phyloP scores from a whole-genome alignment of 2,797 vertebrate species.

The Clamator glandarius region DNA sequence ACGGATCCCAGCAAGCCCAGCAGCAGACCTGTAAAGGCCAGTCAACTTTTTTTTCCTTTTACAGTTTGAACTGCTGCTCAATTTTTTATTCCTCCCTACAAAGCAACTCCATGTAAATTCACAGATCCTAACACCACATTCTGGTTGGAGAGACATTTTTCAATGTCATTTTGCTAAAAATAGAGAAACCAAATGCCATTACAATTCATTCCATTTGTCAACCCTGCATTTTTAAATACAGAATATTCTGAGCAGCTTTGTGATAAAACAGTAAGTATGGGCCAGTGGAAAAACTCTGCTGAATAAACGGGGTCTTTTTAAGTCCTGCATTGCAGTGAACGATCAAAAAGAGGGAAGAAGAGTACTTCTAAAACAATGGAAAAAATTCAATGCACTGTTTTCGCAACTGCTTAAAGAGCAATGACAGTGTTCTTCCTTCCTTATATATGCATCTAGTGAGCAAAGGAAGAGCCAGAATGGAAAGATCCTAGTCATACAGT shows the following conservation, averaged over 20 bases:
- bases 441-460: background rate
- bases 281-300: background rate
- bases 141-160: background rate
- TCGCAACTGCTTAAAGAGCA: background rate
- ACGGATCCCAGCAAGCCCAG: background rate
- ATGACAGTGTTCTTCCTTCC: slow-evolving; percentile 40
- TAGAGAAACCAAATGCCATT: background rate
- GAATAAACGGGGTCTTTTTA: background rate
- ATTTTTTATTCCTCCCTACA: background rate
- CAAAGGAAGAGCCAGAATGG: background rate
- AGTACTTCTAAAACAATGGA: slow-evolving; percentile 39
- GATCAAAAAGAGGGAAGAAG: background rate
- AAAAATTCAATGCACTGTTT: background rate
- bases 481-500: background rate
- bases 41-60: background rate
- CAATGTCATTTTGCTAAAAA: background rate
- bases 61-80: background rate
- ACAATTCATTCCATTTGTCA: background rate
- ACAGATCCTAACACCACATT: background rate
- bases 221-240: background rate
- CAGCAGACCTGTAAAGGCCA: background rate
- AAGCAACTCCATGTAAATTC: background rate
- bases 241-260: background rate
- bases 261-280: background rate
- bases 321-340: background rate